phyloP scores from a whole-genome alignment of 2,113 vertebrate species.

The Pluvianellus socialis region DNA sequence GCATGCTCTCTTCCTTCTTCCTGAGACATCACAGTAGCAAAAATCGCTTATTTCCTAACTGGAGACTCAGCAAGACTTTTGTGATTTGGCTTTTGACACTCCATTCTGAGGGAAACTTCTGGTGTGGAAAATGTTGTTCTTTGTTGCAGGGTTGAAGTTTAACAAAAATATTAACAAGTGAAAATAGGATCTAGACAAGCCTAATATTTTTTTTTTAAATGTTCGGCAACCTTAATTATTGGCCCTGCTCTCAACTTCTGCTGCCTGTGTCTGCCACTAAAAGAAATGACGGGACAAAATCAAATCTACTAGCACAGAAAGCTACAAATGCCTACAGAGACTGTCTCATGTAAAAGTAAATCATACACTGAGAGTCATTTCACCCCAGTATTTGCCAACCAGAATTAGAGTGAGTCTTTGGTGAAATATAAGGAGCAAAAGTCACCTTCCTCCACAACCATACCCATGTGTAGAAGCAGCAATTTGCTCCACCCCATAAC shows the following conservation, averaged over 20 bases:
- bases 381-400: neutral
- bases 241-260: neutral
- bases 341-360: neutral
- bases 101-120: neutral
- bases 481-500: neutral
- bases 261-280: neutral
- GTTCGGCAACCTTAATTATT: neutral
- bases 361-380: neutral
- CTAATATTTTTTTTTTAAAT: neutral
- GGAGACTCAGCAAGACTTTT: neutral
- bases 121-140: neutral
- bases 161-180: neutral
- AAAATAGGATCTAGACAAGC: neutral
- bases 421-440: neutral
- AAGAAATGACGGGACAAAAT: neutral
- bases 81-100: neutral
- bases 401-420: neutral
- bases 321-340: neutral
- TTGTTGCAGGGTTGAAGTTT: neutral
- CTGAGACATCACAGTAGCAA: neutral
- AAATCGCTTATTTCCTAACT: neutral
- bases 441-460: neutral
- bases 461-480: neutral
- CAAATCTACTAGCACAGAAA: neutral
- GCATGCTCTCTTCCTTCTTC: neutral